A percentile compares a stretch with the other conserved stretches of the same genome.
Conservation (phyloP, 1,140 invertebrate species). For the Gonioctena quinquepunctata region DNA sequence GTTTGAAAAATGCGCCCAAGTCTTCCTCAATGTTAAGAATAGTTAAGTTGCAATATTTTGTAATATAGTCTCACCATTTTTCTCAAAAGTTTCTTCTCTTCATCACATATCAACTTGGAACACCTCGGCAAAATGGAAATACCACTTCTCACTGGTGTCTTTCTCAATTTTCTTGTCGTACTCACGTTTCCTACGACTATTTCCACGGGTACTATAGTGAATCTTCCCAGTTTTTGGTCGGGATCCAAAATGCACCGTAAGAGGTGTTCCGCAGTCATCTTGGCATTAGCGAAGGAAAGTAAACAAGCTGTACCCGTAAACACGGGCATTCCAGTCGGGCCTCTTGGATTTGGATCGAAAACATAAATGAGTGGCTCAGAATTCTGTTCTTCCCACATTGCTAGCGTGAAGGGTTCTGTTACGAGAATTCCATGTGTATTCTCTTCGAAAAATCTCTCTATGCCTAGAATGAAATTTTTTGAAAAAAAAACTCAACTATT, state of each 20-base stretch:
- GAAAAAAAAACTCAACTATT: no score
- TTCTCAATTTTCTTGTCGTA: conserved; percentile 24
- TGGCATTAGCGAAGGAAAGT: conserved; percentile 34
- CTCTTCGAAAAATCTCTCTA: conserved; percentile 58
- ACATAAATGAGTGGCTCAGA: conserved; percentile 53
- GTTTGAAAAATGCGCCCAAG: no score
- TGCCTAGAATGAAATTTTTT: conserved; percentile 36
- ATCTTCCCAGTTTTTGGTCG: conserved; percentile 31
- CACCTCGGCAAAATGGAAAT: conserved; percentile 20
- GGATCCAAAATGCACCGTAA: conserved; percentile 37
- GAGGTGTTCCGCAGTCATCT: conserved; percentile 46
- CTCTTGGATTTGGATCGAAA: conserved; percentile 60
- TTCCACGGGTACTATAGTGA: conserved; percentile 44
- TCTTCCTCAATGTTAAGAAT: no score
- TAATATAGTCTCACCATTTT: conserved; percentile 42
- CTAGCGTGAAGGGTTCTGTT: conserved; percentile 54
- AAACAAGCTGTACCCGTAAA: conserved; percentile 44
- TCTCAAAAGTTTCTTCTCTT: conserved; percentile 33
- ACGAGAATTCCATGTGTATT: conserved; percentile 59
- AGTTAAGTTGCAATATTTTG: no score
- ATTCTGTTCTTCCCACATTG: conserved; percentile 56
- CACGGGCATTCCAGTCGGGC: conserved; percentile 54
- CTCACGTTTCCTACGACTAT: conserved; percentile 42
- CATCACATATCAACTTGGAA: conserved; percentile 16
- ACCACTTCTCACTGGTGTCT: conserved; percentile 18